These are phyloP conservation scores for Tethya wilhelma DNA, from an alignment of 37 sponge, comb jelly and placozoan species.

Conservation along the genomic window DNA sequence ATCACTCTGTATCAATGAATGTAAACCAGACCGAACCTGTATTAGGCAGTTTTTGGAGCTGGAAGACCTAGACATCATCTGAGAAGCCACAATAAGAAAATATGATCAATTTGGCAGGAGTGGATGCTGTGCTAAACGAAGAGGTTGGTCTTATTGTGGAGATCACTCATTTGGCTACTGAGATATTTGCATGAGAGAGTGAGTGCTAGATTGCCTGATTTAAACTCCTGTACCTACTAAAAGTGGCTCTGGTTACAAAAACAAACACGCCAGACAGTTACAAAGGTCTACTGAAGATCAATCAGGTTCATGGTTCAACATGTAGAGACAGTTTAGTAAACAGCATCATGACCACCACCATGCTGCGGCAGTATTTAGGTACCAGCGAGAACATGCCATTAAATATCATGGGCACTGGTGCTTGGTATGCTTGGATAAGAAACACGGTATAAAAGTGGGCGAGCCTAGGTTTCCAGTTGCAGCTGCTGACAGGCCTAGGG, in stretches of 20 bases:
- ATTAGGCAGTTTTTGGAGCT: neutral
- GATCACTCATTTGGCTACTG: constrained; percentile 34
- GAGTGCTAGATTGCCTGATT: neutral
- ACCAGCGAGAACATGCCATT: neutral
- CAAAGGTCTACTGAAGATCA: constrained; percentile 33
- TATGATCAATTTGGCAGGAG: neutral
- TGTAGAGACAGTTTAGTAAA: constrained; percentile 35
- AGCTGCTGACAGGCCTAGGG: constrained; percentile 9
- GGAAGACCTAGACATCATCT: constrained; percentile 20
- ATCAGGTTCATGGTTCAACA: constrained; percentile 42
- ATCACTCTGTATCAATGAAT: constrained; percentile 19
- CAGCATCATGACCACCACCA: constrained; percentile 39
- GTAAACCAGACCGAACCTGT: neutral
- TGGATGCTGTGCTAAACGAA: constrained; percentile 15
- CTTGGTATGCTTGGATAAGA: constrained; percentile 11
- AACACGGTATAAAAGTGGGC: constrained; percentile 13
- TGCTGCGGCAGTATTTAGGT: constrained; percentile 17
- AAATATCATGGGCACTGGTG: neutral
- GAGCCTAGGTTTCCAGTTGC: constrained; percentile 23
- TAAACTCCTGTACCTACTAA: constrained; percentile 3
- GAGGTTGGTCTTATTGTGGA: constrained; percentile 46
- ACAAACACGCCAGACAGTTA: neutral
- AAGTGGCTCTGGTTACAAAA: constrained; percentile 39
- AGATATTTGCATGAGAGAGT: neutral
- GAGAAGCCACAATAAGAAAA: neutral